A percentile compares a stretch with the other conserved stretches of the same genome.
phyloP scores from a whole-genome alignment of 2,113 vertebrate species.

The Mystacornis crossleyi region DNA sequence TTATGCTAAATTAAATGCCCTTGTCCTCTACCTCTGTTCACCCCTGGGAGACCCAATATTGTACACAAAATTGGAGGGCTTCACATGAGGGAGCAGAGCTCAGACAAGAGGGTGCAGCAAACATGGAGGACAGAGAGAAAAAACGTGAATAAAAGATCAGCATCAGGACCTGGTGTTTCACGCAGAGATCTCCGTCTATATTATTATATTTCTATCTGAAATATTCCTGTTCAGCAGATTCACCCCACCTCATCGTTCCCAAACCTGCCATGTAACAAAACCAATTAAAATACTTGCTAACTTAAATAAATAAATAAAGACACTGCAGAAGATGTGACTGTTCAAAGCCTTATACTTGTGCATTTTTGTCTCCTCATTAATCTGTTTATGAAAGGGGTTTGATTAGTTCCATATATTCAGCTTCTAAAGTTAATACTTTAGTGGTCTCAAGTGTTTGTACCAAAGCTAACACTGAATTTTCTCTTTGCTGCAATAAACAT shows the following conservation, averaged over 20 bases:
- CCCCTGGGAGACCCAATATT: not conserved
- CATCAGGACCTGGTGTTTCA: not conserved
- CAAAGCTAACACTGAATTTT: not conserved
- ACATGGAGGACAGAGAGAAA: not conserved
- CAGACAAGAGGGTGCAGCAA: not conserved
- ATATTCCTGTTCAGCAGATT: not conserved
- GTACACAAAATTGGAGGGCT: not conserved
- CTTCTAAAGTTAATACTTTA: conserved; percentile 36
- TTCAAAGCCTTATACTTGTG: conserved; percentile 6
- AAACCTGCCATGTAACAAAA: not conserved
- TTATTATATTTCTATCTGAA: not conserved
- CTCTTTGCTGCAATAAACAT: conserved; percentile 19
- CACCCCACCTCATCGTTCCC: not conserved
- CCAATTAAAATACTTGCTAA: conserved; percentile 40
- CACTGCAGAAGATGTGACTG: not conserved
- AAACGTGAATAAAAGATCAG: not conserved
- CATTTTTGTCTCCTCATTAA: conserved; percentile 47
- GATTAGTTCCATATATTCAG: conserved; percentile 34
- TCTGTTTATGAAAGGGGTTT: conserved; percentile 46
- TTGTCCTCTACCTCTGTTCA: not conserved
- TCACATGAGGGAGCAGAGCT: not conserved
- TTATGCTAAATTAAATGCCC: not conserved
- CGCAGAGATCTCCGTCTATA: not conserved
- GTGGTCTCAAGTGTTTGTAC: not conserved
- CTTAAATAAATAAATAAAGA: conserved; percentile 42